Evolutionary conservation across 2,113 vertebrate genomes (phyloP).

Genomic region (Galeopterus variegatus): DNA sequence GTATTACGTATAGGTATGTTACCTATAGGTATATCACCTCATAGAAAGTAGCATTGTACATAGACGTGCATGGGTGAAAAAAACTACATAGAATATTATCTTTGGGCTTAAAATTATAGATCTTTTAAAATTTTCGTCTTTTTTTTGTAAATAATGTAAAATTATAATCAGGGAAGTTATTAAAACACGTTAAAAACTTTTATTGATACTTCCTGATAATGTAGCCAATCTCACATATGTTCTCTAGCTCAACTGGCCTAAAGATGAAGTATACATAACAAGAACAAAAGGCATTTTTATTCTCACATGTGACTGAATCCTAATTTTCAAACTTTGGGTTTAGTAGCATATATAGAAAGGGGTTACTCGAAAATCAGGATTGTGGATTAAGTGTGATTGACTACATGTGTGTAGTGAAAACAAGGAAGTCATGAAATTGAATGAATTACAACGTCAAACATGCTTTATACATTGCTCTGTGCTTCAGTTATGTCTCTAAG

Average conservation of each 20-base stretch:
- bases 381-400: background rate
- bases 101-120: background rate
- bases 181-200: slow-evolving; percentile 18
- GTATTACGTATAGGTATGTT: background rate
- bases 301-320: background rate
- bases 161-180: background rate
- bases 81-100: background rate
- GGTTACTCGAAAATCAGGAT: background rate
- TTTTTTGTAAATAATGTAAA: background rate
- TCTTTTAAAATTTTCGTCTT: background rate
- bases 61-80: background rate
- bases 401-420: background rate
- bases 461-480: background rate
- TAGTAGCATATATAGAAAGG: background rate
- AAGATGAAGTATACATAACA: background rate
- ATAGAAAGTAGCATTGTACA: background rate
- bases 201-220: slow-evolving; percentile 12
- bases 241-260: background rate
- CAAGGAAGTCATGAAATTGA: background rate
- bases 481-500: background rate
- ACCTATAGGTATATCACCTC: background rate
- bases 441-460: background rate
- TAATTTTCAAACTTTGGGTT: background rate
- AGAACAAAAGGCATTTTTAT: background rate
- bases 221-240: background rate